Conservation (phyloP, 2,113 vertebrate species). For the Nyctereutes procyonoides region DNA sequence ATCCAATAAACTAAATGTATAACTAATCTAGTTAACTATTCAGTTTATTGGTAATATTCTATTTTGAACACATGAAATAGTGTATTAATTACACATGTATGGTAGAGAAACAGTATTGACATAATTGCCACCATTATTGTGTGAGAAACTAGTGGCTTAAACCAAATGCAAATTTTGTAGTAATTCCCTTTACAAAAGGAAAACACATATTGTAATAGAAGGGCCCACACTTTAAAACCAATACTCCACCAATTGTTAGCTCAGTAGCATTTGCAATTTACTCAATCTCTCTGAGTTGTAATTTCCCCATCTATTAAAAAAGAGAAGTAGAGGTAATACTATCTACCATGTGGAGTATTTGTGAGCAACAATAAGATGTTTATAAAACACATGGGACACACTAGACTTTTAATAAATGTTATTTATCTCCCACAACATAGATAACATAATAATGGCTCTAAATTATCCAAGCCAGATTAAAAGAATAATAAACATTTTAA, state of each 20-base stretch:
- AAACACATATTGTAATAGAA: background rate
- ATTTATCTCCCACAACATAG: background rate
- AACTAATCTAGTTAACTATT: slow-evolving; percentile 50
- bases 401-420: background rate
- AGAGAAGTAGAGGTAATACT: background rate
- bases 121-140: background rate
- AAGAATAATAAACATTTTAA: slow-evolving; percentile 25
- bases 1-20: slow-evolving; percentile 17
- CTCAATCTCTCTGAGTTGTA: background rate
- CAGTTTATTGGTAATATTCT: slow-evolving; percentile 30
- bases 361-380: background rate
- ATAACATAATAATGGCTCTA: background rate
- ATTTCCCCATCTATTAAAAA: background rate
- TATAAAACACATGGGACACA: background rate
- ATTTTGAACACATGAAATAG: background rate
- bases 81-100: slow-evolving; percentile 12
- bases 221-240: background rate
- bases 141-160: slow-evolving; percentile 5
- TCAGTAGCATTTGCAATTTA: background rate
- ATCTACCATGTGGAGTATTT: background rate
- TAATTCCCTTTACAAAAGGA: background rate
- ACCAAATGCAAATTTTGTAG: background rate
- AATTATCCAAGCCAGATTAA: background rate
- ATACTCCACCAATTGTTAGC: background rate
- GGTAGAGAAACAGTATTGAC: background rate